Evolutionary conservation across 2,888 invertebrate species (phyloP), one percentile per base, ranked within the genome.

Genomic region (Thalpophila matura): DNA sequence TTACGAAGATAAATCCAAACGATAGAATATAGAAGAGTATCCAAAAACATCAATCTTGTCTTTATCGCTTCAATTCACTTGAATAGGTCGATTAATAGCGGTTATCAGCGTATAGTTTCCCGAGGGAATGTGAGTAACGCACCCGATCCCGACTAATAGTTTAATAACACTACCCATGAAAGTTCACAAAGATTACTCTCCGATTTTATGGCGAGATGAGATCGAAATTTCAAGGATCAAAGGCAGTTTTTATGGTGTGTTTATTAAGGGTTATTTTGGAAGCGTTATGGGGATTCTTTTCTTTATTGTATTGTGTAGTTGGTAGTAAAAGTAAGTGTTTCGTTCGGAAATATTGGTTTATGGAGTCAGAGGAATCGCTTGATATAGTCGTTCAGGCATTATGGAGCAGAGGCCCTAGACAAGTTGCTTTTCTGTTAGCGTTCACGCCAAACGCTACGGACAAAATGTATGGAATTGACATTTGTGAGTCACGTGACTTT

Each of bases 101-200:
- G 31, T 16, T 37, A 31, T 31, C 26, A 46, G 64, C 46, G 26
- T 57, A 59, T 51, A 75, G 76, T 53, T 40, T 53, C 77, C 35
- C 58, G 16, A n/a, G 73, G 51, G 67, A 59, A 72, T 76, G 72
- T 72, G 57, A 79, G 67, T 58, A 55, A 63, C 77, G 46, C 40
- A 38, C 26, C 10, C 43, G n/a, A 49, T 50, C 73, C 46, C 51
- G 26, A 22, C 69, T 80, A 77, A 77, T 77, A 80, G 77, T 77
- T 80, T 74, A 80, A 80, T 77, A 77, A 74, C 60, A 77, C 51
- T 69, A 55, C 50, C 69, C 62, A 62, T 77, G 70, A 74, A 57
- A 72, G 37, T 72, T 72, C 46, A 54, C 60, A 59, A 77, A 70
- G 66, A 70, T 70, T 70, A 69, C 67, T 51, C 59, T 62, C 64